Evolutionary conservation across 1,140 invertebrate genomes (phyloP).

Genomic region (Meloidogyne hapla): DNA sequence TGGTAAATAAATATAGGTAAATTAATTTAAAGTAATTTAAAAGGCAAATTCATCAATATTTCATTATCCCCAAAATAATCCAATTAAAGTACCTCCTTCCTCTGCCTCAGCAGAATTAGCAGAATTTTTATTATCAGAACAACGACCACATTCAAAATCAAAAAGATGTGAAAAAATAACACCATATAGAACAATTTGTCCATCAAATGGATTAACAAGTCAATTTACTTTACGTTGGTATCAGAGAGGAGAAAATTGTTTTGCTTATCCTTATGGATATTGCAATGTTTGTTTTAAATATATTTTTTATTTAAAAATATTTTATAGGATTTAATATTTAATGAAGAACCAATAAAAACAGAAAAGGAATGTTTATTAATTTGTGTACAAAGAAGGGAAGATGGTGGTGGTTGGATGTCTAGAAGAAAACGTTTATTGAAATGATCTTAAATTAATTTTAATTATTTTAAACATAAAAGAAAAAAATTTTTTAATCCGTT

Average conservation of each 20-base stretch:
- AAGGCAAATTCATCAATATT: background rate
- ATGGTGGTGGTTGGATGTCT: background rate
- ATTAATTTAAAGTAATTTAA: background rate
- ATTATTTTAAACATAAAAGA: background rate
- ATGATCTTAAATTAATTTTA: too few relatives aligned
- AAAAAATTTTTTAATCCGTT: too few relatives aligned
- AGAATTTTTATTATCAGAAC: conserved; percentile 14
- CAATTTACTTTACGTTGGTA: conserved; percentile 46
- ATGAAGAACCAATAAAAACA: conserved; percentile 33
- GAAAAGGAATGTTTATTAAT: conserved; percentile 22
- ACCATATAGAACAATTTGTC: conserved; percentile 40
- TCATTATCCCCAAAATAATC: background rate
- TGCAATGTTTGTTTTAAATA: conserved; percentile 33
- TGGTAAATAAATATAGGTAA: background rate
- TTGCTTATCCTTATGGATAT: conserved; percentile 46
- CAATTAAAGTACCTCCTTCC: background rate
- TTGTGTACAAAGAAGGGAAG: background rate
- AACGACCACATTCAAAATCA: conserved; percentile 21
- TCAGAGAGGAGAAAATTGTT: conserved; percentile 27
- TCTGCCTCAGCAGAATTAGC: conserved; percentile 16
- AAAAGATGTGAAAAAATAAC: conserved; percentile 33
- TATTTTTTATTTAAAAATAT: background rate
- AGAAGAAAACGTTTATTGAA: background rate
- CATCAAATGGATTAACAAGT: conserved; percentile 21
- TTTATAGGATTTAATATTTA: conserved; percentile 22